A percentile compares a stretch with the other conserved stretches of the same genome.
These are phyloP conservation scores for Kryptolebias ocellatus DNA, from an alignment of 2,797 vertebrate genomes.

Conservation along the genomic window DNA sequence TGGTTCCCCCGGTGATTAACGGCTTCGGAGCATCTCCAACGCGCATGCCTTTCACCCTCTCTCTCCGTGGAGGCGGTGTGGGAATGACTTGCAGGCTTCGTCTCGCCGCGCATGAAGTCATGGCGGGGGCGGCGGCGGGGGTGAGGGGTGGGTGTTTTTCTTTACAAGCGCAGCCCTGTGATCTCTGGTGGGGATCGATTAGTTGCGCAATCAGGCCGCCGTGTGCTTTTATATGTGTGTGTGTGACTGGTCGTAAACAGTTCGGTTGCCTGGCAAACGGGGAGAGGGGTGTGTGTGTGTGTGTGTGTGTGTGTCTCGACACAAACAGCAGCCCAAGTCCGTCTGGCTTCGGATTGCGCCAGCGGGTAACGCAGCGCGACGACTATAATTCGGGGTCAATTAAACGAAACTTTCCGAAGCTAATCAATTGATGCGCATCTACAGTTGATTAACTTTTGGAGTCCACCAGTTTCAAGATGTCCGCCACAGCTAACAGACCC, in stretches of 20 bases:
- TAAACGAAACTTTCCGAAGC: too few relatives aligned
- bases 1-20: constrained; percentile 28
- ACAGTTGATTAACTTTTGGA: too few relatives aligned
- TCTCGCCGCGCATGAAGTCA: constrained; percentile 73
- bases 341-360: constrained; percentile 36
- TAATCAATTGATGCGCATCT: too few relatives aligned
- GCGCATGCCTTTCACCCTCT: constrained; percentile 13
- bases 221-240: constrained; percentile 71
- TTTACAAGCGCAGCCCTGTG: constrained; percentile 75
- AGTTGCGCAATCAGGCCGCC: constrained; percentile 81
- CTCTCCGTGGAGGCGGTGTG: constrained; percentile 35
- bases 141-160: constrained; percentile 46
- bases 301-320: constrained; percentile 46
- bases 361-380: constrained; percentile 61
- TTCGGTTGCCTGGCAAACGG: constrained; percentile 76
- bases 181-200: constrained; percentile 83
- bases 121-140: constrained; percentile 16
- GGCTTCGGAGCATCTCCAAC: constrained; percentile 18
- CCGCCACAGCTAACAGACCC: too few relatives aligned
- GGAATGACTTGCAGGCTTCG: constrained; percentile 46
- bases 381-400: too few relatives aligned
- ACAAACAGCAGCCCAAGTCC: constrained; percentile 70
- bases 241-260: constrained; percentile 69
- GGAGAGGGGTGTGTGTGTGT: constrained; percentile 38
- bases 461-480: too few relatives aligned